Percentiles rank a stretch among this genome's conserved stretches.
Evolutionary conservation across 2,113 vertebrate species (phyloP).

Genomic region (Sapajus apella): DNA sequence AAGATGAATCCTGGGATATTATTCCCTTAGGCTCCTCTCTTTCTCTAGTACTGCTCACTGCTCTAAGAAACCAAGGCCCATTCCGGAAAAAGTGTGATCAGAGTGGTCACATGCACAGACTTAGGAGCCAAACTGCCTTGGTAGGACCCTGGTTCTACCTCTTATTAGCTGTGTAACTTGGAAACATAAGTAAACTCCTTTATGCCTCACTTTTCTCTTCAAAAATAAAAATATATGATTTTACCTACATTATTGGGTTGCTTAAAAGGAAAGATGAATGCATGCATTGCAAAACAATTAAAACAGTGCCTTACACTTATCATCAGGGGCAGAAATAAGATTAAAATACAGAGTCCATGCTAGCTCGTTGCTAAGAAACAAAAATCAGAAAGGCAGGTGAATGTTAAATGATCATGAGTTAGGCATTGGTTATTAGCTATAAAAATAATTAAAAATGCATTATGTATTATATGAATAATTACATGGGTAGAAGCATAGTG

Average conservation of each 20-base stretch:
- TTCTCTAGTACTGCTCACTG: not conserved
- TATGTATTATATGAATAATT: not conserved
- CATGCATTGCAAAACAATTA: not conserved
- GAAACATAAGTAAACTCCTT: not conserved
- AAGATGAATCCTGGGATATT: rapidly evolving
- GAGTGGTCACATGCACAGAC: too few relatives aligned
- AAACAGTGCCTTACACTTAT: not conserved
- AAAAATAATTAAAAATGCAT: not conserved
- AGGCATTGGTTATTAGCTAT: not conserved
- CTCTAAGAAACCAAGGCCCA: not conserved
- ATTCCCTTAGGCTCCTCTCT: not conserved
- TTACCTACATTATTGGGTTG: not conserved
- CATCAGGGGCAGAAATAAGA: not conserved
- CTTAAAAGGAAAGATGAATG: not conserved
- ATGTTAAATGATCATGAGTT: not conserved
- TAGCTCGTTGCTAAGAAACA: not conserved
- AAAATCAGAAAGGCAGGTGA: not conserved
- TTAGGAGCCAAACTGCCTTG: not conserved
- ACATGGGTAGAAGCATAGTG: not conserved
- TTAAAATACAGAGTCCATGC: not conserved
- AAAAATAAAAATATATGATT: not conserved
- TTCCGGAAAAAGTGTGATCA: not conserved
- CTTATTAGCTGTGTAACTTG: not conserved
- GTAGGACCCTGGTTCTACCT: not conserved
- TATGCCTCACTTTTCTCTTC: not conserved